Percentiles rank a stretch among this genome's conserved stretches.
Conservation (phyloP, 2,797 vertebrate genomes). For the Coendou prehensilis region DNA sequence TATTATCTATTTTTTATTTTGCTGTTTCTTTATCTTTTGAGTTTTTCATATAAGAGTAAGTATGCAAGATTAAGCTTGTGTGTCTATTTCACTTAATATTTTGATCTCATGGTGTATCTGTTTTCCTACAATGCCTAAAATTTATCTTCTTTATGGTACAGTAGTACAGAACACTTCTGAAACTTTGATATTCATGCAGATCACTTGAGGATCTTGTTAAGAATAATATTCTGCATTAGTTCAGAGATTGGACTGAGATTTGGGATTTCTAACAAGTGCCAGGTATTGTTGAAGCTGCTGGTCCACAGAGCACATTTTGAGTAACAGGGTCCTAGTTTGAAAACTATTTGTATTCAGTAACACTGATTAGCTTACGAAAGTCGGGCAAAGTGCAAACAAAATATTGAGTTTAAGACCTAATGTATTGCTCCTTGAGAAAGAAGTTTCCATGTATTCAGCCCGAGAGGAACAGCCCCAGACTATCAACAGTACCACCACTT, state of each 20-base stretch:
- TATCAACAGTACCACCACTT: constrained; percentile 78
- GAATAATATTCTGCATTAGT: not conserved
- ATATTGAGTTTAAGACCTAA: not conserved
- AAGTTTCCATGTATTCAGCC: constrained; percentile 56
- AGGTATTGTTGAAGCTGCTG: not conserved
- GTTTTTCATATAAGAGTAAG: not conserved
- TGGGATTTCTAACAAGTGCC: not conserved
- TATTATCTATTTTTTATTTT: not conserved
- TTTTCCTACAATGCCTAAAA: not conserved
- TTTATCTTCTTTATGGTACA: not conserved
- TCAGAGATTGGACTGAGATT: not conserved
- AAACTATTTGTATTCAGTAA: not conserved
- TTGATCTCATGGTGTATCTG: not conserved
- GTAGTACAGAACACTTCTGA: not conserved
- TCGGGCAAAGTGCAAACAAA: not conserved
- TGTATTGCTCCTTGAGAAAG: not conserved
- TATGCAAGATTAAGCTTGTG: not conserved
- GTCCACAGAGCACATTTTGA: not conserved
- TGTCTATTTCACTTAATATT: not conserved
- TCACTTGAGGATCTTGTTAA: not conserved
- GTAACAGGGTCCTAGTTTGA: not conserved
- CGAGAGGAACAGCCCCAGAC: constrained; percentile 68
- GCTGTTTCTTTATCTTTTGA: not conserved
- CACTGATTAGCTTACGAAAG: not conserved
- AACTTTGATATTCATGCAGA: not conserved